Evolutionary conservation across 92 coral and sea anemone genomes (phyloP).

Genomic region (Parazoanthus darwini): DNA sequence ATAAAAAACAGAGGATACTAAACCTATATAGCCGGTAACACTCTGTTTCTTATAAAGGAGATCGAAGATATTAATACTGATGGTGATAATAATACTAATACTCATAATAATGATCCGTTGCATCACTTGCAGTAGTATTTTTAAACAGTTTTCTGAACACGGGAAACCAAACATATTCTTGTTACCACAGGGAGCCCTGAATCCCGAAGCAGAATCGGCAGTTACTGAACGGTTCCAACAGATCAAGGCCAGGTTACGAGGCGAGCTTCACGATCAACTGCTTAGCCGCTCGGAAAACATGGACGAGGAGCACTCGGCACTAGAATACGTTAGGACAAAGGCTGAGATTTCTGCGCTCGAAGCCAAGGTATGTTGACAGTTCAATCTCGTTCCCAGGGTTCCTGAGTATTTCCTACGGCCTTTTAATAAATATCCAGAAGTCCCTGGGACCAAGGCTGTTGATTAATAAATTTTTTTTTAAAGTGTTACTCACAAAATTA

Average conservation of each 20-base stretch:
- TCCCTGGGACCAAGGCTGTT: too few relatives aligned
- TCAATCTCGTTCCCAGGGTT: too few relatives aligned
- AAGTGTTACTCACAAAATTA: too few relatives aligned
- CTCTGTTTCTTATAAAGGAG: too few relatives aligned
- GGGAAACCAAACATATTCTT: background rate
- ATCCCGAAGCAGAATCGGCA: conserved; percentile 96
- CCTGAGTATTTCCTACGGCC: too few relatives aligned
- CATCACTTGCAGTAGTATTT: too few relatives aligned
- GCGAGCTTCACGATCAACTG: conserved; percentile 91
- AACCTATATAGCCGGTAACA: too few relatives aligned
- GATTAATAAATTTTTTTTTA: background rate
- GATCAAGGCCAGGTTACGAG: conserved; percentile 87
- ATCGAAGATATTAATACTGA: too few relatives aligned
- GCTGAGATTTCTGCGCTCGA: conserved; percentile 93
- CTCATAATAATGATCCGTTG: too few relatives aligned
- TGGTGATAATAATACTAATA: too few relatives aligned
- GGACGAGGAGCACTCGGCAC: conserved; percentile 88
- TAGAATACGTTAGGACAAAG: conserved; percentile 89
- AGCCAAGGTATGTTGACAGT: conserved; percentile 72
- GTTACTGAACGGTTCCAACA: conserved; percentile 94
- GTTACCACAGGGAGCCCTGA: conserved; percentile 79
- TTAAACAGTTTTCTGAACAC: background rate
- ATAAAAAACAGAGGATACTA: too few relatives aligned
- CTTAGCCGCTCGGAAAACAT: conserved; percentile 93
- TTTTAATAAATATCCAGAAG: too few relatives aligned